Percentiles rank a stretch among this genome's conserved stretches.
phyloP scores from a whole-genome alignment of 2,113 vertebrate species.

The Rhinogobius similis region DNA sequence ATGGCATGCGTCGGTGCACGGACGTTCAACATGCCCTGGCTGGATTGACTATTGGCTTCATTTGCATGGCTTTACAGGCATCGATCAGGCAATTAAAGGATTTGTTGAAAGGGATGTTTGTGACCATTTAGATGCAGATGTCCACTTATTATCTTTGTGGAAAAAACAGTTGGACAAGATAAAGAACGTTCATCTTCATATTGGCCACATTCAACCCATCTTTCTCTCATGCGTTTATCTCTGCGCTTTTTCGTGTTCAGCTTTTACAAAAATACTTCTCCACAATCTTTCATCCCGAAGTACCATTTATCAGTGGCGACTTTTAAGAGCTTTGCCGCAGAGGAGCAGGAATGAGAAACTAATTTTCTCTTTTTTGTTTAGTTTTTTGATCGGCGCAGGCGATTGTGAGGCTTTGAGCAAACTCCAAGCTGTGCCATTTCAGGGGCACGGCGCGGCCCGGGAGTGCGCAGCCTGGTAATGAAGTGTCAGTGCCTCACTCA shows the following conservation, averaged over 20 bases:
- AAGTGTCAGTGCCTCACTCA: slow-evolving; percentile 39
- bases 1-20: slow-evolving; percentile 28
- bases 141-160: background rate
- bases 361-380: slow-evolving; percentile 1
- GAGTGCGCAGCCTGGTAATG: slow-evolving; percentile 31
- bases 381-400: slow-evolving; percentile 2
- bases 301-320: slow-evolving; percentile 55
- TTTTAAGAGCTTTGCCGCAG: slow-evolving; percentile 41
- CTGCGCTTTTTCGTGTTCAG: background rate
- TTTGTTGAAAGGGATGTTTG: slow-evolving; percentile 52
- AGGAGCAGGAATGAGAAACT: slow-evolving; percentile 34
- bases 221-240: slow-evolving; percentile 33
- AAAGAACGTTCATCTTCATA: slow-evolving; percentile 26
- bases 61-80: slow-evolving; percentile 63
- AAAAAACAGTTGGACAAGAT: slow-evolving; percentile 26
- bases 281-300: slow-evolving; percentile 1
- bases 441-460: slow-evolving; percentile 19
- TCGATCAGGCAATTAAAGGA: slow-evolving; percentile 71
- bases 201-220: slow-evolving; percentile 10
- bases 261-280: slow-evolving; percentile 14
- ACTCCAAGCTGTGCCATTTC: slow-evolving; percentile 33
- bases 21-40: slow-evolving; percentile 34
- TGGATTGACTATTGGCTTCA: slow-evolving; percentile 54
- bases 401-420: slow-evolving; percentile 28
- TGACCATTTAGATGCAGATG: background rate